Evolutionary conservation across 2,888 invertebrate species (phyloP), one percentile per base, ranked within the genome.

Genomic region (Cataglyphis cursor): DNA sequence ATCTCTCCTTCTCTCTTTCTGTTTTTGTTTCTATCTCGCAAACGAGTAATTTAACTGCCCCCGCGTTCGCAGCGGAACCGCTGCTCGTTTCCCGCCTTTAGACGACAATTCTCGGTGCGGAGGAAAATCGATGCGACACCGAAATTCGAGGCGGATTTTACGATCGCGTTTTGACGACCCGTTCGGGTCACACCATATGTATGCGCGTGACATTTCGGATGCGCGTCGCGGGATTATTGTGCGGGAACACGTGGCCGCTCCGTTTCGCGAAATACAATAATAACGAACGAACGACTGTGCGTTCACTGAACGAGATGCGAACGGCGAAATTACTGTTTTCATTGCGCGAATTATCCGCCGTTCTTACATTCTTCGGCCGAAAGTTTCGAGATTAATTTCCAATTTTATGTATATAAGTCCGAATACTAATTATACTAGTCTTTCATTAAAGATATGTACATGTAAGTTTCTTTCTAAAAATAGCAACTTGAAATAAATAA

Each of bases 11-110:
- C 21, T 24, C 35, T n/a, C 31, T 31, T 9, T 48, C 24, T 41
- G 44, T 31, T 12, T 41, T 9, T 24, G 21, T 66, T 31, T 15
- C 24, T 31, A 15, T 44, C 78, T 31, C 59, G 64, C 51, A 35
- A 48, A 68, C 18, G 31, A n/a, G 44, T 31, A 61, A 72, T 72
- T 80, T 72, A 72, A 80, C 70, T 72, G 72, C 44, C 21, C 21
- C 61, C 57, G 44, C 48, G 48, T 80, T 24, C 72, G 59, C 68
- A 57, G 38, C 66, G 31, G 59, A 80, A 35, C 31, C 61, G 68
- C 48, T n/a, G 38, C 35, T 38, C 61, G 59, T 38, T 72, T 72
- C 48, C 57, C 72, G 35, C 51, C n/a, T 51, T 38, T 10, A 72
- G 61, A 61, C 48, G 61, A 61, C 35, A 72, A 61, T 48, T 59